Percentiles rank a stretch among this genome's conserved stretches.
phyloP scores from a whole-genome alignment of 1,140 invertebrate genomes.

The Aphelenchoides fujianensis region DNA sequence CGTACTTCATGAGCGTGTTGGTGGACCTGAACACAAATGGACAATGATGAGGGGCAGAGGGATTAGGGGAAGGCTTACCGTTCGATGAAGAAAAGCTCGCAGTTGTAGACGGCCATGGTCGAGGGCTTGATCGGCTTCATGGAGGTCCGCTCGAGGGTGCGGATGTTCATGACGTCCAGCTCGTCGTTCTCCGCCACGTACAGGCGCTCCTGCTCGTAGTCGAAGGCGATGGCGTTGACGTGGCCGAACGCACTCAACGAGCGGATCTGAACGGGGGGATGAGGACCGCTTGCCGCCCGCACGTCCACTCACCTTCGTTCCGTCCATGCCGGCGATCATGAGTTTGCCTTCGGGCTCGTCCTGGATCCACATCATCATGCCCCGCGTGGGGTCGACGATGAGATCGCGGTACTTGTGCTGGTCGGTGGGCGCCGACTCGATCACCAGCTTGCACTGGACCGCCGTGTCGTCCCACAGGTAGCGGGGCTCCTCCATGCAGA shows the following conservation, averaged over 20 bases:
- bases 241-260: not conserved
- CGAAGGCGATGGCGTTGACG: not conserved
- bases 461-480: not conserved
- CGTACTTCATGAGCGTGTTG: not conserved
- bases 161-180: not conserved
- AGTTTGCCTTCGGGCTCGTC: not conserved
- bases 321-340: not conserved
- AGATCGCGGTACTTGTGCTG: not conserved
- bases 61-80: not conserved
- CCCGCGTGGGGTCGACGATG: not conserved
- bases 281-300: not conserved
- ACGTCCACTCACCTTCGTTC: not conserved
- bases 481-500: not conserved
- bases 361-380: not conserved
- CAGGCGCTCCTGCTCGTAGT: not conserved
- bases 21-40: not conserved
- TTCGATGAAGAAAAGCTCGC: not conserved
- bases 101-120: not conserved
- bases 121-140: not conserved
- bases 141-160: not conserved
- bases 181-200: not conserved
- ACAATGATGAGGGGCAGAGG: no score
- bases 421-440: not conserved
- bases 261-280: not conserved
- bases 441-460: not conserved